phyloP scores from a whole-genome alignment of 1,140 invertebrate genomes.

The Zaprionus vittiger region DNA sequence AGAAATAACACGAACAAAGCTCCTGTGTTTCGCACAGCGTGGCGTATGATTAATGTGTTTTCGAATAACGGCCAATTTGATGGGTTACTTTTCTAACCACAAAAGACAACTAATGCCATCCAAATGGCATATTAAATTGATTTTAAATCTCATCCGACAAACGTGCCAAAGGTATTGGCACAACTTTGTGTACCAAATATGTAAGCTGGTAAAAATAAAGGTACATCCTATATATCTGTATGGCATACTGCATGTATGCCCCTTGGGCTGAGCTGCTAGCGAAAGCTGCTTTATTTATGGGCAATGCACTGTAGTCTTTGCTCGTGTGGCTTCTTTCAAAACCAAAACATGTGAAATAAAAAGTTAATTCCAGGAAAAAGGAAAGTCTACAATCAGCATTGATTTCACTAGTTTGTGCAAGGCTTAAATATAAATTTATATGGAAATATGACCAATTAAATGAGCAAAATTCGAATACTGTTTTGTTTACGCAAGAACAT shows the following conservation, averaged over 20 bases:
- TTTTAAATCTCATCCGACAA: neutral
- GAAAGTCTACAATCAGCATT: neutral
- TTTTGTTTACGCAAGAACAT: no score
- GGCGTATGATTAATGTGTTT: conserved; percentile 46
- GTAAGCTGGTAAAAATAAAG: conserved; percentile 4
- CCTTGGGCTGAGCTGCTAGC: neutral
- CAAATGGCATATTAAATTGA: conserved; percentile 25
- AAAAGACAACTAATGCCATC: neutral
- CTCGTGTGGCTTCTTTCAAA: neutral
- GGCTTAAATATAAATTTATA: neutral
- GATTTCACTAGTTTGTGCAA: neutral
- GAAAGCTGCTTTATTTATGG: conserved; percentile 1
- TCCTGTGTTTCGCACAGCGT: conserved; percentile 1
- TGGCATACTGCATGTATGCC: neutral
- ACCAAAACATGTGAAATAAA: neutral
- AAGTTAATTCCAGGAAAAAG: neutral
- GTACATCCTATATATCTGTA: neutral
- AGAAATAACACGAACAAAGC: neutral
- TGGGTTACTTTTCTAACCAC: neutral
- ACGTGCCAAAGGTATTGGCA: neutral
- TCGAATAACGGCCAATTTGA: conserved; percentile 28
- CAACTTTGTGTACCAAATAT: neutral
- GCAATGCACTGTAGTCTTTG: neutral
- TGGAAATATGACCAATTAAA: neutral
- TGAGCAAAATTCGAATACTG: no score